These are phyloP conservation scores for Cerastis leucographa DNA, from an alignment of 2,888 invertebrate genomes.

Conservation along the genomic window DNA sequence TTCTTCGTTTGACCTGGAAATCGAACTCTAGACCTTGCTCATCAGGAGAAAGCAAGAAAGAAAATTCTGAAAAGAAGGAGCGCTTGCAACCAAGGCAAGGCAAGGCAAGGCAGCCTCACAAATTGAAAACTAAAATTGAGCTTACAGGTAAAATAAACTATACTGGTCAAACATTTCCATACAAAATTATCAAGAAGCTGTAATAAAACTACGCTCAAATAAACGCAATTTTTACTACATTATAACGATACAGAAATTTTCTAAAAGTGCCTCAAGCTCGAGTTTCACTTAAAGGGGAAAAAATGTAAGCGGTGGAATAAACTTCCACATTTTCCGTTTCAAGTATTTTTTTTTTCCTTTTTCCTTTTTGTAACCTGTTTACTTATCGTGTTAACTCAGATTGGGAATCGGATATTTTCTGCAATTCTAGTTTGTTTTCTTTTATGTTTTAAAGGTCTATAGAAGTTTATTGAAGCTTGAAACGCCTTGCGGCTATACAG, in stretches of 20 bases:
- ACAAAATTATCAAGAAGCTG: not conserved
- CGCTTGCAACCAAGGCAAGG: no score
- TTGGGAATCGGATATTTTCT: conserved; percentile 45
- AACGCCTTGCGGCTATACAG: not conserved
- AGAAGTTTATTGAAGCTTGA: conserved; percentile 7
- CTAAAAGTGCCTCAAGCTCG: conserved; percentile 7
- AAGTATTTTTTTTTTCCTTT: conserved; percentile 10
- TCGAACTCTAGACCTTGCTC: no score
- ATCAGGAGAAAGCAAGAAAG: no score
- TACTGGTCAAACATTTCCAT: not conserved
- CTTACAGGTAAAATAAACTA: not conserved
- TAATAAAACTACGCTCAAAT: not conserved
- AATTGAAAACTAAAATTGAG: no score
- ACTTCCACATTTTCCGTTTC: conserved; percentile 5
- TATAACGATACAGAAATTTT: conserved; percentile 25
- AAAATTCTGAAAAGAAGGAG: no score
- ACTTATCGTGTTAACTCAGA: conserved; percentile 45
- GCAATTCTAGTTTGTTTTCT: conserved; percentile 10
- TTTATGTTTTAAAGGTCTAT: not conserved
- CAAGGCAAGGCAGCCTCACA: not conserved
- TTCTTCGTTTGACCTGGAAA: no score
- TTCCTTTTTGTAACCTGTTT: conserved; percentile 35
- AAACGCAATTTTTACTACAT: conserved; percentile 29
- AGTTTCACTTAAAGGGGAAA: conserved; percentile 31
- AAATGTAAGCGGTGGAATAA: conserved; percentile 21